phyloP scores from a whole-genome alignment of 2,888 invertebrate genomes.

The Pristionchus mayeri region DNA sequence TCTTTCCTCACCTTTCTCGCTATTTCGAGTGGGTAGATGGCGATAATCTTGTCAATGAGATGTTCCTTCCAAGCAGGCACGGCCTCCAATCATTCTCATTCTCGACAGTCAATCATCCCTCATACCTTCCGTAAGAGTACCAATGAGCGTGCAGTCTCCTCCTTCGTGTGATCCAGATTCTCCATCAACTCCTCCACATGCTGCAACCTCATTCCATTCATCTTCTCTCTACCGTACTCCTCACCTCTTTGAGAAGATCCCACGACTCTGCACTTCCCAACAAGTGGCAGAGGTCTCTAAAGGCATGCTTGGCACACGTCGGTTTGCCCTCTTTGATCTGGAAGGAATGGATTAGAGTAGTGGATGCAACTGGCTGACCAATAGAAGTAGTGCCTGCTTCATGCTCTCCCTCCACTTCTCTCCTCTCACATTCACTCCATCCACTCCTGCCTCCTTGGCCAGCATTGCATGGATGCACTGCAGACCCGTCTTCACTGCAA shows the following conservation, averaged over 20 bases:
- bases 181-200: background rate
- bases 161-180: background rate
- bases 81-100: background rate
- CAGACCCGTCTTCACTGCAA: conserved; percentile 16
- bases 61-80: conserved; percentile 5
- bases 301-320: background rate
- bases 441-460: background rate
- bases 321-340: conserved; percentile 19
- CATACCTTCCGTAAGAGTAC: background rate
- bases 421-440: conserved; percentile 27
- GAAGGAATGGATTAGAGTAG: too few relatives aligned
- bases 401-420: background rate
- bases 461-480: conserved; percentile 11
- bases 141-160: background rate
- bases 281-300: background rate
- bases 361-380: too few relatives aligned
- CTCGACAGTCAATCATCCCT: background rate
- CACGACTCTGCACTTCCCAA: background rate
- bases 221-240: background rate
- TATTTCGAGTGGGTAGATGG: background rate
- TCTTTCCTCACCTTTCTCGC: conserved; percentile 14
- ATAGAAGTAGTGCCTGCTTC: background rate
- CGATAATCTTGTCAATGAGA: background rate
- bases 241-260: conserved; percentile 5
- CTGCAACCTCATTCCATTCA: background rate